phyloP scores from a whole-genome alignment of 2,888 invertebrate species.

The Lasioglossum figueresi region DNA sequence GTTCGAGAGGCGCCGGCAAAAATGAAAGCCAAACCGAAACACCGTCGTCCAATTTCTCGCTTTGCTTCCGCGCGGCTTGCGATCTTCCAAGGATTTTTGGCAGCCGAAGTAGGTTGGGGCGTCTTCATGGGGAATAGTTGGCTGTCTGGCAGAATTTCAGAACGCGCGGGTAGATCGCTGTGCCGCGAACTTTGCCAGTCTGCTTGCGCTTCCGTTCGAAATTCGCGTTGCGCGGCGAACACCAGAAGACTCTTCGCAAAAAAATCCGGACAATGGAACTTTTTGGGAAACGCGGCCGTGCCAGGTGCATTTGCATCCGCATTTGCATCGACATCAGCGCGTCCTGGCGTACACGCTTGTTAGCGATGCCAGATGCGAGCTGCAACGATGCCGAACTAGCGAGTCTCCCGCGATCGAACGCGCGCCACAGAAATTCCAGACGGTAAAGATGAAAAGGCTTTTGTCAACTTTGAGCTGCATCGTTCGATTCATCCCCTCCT shows the following conservation, averaged over 20 bases:
- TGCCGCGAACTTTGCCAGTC: background rate
- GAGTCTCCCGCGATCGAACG: background rate
- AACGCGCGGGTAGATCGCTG: background rate
- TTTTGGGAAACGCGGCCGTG: background rate
- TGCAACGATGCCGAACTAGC: background rate
- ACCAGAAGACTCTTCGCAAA: background rate
- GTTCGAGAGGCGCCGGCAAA: background rate
- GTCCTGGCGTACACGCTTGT: background rate
- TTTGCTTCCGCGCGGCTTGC: background rate
- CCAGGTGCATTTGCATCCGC: conserved; percentile 2
- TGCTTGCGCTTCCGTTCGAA: background rate
- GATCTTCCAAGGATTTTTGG: conserved; percentile 40
- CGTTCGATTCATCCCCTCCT: background rate
- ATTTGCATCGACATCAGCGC: conserved; percentile 7
- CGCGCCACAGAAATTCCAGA: background rate
- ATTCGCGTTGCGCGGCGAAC: background rate
- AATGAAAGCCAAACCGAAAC: background rate
- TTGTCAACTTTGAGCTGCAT: background rate
- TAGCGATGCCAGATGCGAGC: background rate
- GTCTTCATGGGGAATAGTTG: background rate
- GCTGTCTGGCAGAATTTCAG: conserved; percentile 9
- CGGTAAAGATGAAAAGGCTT: background rate
- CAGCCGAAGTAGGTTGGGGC: conserved; percentile 40
- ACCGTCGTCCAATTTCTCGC: background rate
- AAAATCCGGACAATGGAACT: background rate